Percentiles rank a stretch among this genome's conserved stretches.
phyloP scores from a whole-genome alignment of 2,113 vertebrate species.

The Myiagra hebetior region DNA sequence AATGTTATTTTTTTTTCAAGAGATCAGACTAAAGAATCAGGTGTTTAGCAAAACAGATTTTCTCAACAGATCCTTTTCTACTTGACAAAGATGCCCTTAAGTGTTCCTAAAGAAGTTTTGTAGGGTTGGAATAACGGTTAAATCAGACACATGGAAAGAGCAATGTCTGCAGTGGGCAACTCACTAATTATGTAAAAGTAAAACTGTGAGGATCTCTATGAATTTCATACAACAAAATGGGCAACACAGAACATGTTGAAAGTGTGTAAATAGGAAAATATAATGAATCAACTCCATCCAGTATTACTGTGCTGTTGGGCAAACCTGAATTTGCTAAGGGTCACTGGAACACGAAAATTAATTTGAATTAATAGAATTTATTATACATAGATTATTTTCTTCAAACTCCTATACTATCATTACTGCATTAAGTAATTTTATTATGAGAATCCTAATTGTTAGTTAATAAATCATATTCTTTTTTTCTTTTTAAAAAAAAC shows the following conservation, averaged over 20 bases:
- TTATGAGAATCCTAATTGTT: not conserved
- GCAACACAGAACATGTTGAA: not conserved
- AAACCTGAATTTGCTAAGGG: slow-evolving; percentile 3
- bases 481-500: not conserved
- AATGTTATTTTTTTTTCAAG: not conserved
- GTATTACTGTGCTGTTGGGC: not conserved
- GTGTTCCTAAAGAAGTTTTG: not conserved
- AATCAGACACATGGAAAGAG: not conserved
- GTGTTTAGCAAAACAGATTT: not conserved
- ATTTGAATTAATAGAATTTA: not conserved
- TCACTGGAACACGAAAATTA: slow-evolving; percentile 1
- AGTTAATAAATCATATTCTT: not conserved
- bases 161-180: not conserved
- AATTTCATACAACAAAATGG: not conserved
- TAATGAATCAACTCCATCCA: not conserved
- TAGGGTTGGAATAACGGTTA: not conserved
- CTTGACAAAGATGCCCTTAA: not conserved
- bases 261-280: not conserved
- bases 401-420: not conserved
- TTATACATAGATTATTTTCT: not conserved
- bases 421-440: not conserved
- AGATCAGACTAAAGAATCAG: not conserved
- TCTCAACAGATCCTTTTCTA: not conserved
- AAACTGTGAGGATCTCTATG: not conserved
- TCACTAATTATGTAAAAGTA: not conserved